A percentile compares a stretch with the other conserved stretches of the same genome.
Evolutionary conservation across 2,797 vertebrate genomes (phyloP).

Genomic region (Spinibarbus caldwelli): DNA sequence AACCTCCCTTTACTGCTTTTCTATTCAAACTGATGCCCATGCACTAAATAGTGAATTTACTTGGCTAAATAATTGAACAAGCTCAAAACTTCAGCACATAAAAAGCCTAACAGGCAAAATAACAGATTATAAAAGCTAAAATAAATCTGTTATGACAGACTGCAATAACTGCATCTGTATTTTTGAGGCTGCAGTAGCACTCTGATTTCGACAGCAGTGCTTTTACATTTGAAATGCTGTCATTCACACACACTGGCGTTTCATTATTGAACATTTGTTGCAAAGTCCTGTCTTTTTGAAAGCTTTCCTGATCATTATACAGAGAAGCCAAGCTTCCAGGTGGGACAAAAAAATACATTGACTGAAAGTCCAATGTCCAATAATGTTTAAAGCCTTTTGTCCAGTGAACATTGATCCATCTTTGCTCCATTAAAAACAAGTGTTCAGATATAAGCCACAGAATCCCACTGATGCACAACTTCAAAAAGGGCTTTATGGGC

Average conservation of each 20-base stretch:
- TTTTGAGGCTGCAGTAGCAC: neutral
- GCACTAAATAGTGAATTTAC: neutral
- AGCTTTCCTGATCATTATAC: conserved; percentile 11
- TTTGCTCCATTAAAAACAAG: conserved; percentile 10
- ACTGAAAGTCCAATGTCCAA: neutral
- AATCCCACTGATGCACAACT: neutral
- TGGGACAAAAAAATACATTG: conserved; percentile 8
- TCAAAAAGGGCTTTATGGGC: neutral
- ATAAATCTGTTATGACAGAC: conserved; percentile 16
- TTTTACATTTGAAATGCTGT: conserved; percentile 28
- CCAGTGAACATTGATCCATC: conserved; percentile 10
- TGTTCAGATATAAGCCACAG: neutral
- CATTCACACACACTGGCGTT: neutral
- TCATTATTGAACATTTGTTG: conserved; percentile 19
- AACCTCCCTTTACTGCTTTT: neutral
- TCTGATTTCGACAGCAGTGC: neutral
- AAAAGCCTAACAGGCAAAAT: neutral
- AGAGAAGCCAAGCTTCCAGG: conserved; percentile 4
- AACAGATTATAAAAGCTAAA: neutral
- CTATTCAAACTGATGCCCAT: neutral
- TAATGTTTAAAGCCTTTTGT: conserved; percentile 18
- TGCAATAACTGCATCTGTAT: neutral
- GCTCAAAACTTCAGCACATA: neutral
- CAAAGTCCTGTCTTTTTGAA: neutral
- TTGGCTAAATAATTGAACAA: neutral